phyloP scores from a whole-genome alignment of 1,140 invertebrate species.

The Drosophila asahinai region DNA sequence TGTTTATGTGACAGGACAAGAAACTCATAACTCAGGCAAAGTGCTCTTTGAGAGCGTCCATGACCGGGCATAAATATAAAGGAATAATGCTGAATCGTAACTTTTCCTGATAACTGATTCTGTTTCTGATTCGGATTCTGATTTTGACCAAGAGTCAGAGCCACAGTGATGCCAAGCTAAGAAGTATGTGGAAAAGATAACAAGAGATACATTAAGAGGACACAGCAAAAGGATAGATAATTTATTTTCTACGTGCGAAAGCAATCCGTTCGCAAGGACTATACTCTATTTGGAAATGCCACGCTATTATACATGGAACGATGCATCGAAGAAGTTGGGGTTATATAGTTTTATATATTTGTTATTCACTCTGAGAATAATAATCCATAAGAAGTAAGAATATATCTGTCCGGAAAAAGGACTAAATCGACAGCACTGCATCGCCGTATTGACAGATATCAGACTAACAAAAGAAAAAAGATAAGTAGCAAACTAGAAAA shows the following conservation, averaged over 20 bases:
- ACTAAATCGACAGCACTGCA: background rate
- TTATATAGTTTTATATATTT: no score
- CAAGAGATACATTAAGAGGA: background rate
- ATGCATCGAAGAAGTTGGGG: no score
- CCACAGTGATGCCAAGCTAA: background rate
- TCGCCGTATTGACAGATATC: conserved; percentile 13
- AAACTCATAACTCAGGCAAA: conserved; percentile 49
- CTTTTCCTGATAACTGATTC: conserved; percentile 38
- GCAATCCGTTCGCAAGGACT: no score
- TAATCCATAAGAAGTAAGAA: background rate
- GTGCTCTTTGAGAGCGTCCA: conserved; percentile 19
- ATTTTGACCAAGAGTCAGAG: background rate
- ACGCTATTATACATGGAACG: no score
- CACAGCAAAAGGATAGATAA: no score
- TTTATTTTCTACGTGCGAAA: no score
- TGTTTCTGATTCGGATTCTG: conserved; percentile 21
- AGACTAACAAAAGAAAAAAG: conserved; percentile 9
- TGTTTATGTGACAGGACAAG: conserved; percentile 38
- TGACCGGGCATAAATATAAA: conserved; percentile 41
- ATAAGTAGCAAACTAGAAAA: conserved; percentile 14
- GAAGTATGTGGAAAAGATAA: no score
- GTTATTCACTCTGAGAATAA: no score
- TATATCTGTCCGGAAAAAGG: background rate
- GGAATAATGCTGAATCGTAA: conserved; percentile 49
- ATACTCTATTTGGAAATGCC: no score